Evolutionary conservation across 2,888 invertebrate genomes (phyloP).

Genomic region (Cryptosula pallasiana): DNA sequence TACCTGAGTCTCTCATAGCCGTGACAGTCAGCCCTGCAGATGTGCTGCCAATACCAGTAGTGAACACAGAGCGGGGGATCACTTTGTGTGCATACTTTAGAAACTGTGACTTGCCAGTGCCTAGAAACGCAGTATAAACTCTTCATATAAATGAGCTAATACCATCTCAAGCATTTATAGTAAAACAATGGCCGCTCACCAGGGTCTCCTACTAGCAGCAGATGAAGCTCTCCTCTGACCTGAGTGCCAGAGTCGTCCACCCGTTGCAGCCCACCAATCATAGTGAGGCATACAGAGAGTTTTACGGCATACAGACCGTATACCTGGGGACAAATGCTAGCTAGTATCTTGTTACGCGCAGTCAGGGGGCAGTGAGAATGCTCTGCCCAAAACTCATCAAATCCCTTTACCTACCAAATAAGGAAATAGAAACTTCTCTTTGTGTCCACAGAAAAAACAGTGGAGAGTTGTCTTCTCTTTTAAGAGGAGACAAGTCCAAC

Average conservation of each 20-base stretch:
- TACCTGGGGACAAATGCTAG: constrained; percentile 76
- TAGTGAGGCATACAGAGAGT: constrained; percentile 70
- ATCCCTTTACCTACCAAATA: constrained; percentile 61
- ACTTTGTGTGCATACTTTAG: constrained; percentile 66
- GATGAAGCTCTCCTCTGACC: constrained; percentile 74
- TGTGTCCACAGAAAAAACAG: too few relatives aligned
- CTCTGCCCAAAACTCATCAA: constrained; percentile 67
- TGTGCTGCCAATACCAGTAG: constrained; percentile 80
- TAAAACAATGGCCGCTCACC: constrained; percentile 43
- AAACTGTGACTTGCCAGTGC: constrained; percentile 83
- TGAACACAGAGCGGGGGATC: constrained; percentile 72
- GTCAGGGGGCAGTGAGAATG: constrained; percentile 63
- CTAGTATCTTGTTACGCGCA: constrained; percentile 71
- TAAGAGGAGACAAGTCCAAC: too few relatives aligned
- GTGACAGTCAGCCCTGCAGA: constrained; percentile 83
- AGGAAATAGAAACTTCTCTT: neutral
- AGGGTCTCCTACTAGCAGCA: constrained; percentile 77
- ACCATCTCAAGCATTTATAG: too few relatives aligned
- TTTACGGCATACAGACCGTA: constrained; percentile 84
- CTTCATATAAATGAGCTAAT: too few relatives aligned
- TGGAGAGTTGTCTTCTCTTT: too few relatives aligned
- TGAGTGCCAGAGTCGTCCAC: constrained; percentile 57
- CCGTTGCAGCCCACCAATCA: constrained; percentile 55
- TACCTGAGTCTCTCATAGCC: constrained; percentile 61
- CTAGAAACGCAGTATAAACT: constrained; percentile 55